These are phyloP conservation scores for Novumbra hubbsi DNA, from an alignment of 2,797 vertebrate genomes.

Conservation along the genomic window DNA sequence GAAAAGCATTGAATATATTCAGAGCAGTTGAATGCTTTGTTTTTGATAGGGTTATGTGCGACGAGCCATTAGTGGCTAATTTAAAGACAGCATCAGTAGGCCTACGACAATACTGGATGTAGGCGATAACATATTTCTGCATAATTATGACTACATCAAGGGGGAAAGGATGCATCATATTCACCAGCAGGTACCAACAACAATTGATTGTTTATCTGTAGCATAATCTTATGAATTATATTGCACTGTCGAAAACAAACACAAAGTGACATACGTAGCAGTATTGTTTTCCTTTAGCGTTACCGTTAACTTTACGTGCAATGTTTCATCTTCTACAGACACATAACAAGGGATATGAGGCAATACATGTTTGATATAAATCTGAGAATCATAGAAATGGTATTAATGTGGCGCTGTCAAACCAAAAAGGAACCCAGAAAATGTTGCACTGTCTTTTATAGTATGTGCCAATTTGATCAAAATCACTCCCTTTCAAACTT, in stretches of 20 bases:
- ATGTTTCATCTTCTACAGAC: constrained; percentile 73
- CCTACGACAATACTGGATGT: background rate
- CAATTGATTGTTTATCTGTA: background rate
- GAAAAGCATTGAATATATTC: background rate
- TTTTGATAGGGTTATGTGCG: background rate
- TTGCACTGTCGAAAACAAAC: background rate
- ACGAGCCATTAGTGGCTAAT: background rate
- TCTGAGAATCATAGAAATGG: background rate
- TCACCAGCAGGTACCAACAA: background rate
- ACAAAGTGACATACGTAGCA: background rate
- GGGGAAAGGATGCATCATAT: background rate
- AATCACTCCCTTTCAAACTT: too few species aligned
- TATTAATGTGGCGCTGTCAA: background rate
- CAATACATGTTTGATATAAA: constrained; percentile 2
- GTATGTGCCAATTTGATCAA: too few species aligned
- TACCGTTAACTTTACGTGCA: constrained; percentile 74
- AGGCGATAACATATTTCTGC: background rate
- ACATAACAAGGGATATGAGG: constrained; percentile 39
- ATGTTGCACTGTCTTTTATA: too few species aligned
- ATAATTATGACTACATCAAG: background rate
- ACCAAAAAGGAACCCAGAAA: too few species aligned
- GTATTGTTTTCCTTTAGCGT: background rate
- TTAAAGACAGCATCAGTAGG: background rate
- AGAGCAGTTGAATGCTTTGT: background rate
- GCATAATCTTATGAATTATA: background rate